Base-by-base conservation (phyloP, 2,113 vertebrate genomes). In the Donacobius atricapilla region DNA sequence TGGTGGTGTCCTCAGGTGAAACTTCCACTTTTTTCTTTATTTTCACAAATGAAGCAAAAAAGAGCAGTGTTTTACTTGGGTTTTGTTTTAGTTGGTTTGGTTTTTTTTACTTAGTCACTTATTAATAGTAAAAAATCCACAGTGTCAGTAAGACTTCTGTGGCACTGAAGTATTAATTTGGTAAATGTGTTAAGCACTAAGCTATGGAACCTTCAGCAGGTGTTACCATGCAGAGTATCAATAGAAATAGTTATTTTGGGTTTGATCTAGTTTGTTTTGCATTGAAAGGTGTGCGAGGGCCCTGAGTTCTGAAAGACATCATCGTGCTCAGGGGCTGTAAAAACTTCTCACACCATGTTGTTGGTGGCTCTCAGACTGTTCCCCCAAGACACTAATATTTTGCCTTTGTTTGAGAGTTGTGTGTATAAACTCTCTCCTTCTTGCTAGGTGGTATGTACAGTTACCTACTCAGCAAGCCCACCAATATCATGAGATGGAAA, bases 391-490 rank as follows among this genome's bases (percentile, higher is more conserved):
- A 75, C 69, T 57, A 0, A 6, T 70, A 69, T 94, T 15, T 76
- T 87, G 25, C 31, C 33, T 94, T 90, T 80, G 30, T 70, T 80
- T 94, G 83, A 71, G 81, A 86, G 73, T 30, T 70, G 69, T 58
- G 61, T 80, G 64, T 92, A 48, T 87, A 87, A 89, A 81, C 48
- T 94, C 84, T 96, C 48, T 94, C 35, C 82, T 93, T 95, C 70
- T 97, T 91, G 15, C 57, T 90, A 99, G 98, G 96, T 99, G 98
- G 98, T 99, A 99, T 75, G 95, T 98, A 70, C 98, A 99, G 96
- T 98, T 99, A 90, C 98, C 98, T 70, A 98, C 98, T 27, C 97
- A 98, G 96, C 98, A 98, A 90, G 98, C 98, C 63, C 98, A 99
- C 94, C 98, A 98, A 4, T 99, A 99, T 94, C 98, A 99, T 56